A percentile compares a stretch with the other conserved stretches of the same genome.
Conservation (phyloP, 2,113 vertebrate genomes). For the Dasypus novemcinctus region DNA sequence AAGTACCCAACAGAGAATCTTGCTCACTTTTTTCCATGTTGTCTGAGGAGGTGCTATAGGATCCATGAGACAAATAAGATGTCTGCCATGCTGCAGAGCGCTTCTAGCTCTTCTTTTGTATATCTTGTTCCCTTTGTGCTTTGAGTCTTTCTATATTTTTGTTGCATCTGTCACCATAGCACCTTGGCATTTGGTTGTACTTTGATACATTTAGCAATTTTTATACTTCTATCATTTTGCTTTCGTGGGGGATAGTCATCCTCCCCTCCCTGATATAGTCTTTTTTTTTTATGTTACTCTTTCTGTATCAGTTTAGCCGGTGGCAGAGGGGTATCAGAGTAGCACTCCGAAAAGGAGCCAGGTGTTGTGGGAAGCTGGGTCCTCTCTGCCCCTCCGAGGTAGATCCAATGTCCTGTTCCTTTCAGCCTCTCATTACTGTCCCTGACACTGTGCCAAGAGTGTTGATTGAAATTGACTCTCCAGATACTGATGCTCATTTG, state of each 20-base stretch:
- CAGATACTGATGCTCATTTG: slow-evolving; percentile 57
- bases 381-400: neutral
- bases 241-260: neutral
- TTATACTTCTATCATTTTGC: neutral
- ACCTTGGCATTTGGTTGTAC: slow-evolving; percentile 31
- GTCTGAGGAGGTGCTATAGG: neutral
- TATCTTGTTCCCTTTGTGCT: neutral
- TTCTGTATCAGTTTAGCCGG: neutral
- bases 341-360: slow-evolving; percentile 35
- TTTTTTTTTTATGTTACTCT: neutral
- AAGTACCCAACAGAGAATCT: no score
- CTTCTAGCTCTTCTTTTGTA: neutral
- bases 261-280: neutral
- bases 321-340: neutral
- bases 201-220: neutral
- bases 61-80: neutral
- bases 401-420: slow-evolving; percentile 45
- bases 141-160: neutral
- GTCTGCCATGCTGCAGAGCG: neutral
- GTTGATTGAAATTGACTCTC: slow-evolving; percentile 70
- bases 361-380: slow-evolving; percentile 1
- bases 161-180: slow-evolving; percentile 35
- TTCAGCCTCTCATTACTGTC: slow-evolving; percentile 68
- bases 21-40: neutral
- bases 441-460: slow-evolving; percentile 69